Evolutionary conservation across 2,113 vertebrate genomes (phyloP), one percentile per base, ranked within the genome.

Genomic region (Neotragus moschatus): DNA sequence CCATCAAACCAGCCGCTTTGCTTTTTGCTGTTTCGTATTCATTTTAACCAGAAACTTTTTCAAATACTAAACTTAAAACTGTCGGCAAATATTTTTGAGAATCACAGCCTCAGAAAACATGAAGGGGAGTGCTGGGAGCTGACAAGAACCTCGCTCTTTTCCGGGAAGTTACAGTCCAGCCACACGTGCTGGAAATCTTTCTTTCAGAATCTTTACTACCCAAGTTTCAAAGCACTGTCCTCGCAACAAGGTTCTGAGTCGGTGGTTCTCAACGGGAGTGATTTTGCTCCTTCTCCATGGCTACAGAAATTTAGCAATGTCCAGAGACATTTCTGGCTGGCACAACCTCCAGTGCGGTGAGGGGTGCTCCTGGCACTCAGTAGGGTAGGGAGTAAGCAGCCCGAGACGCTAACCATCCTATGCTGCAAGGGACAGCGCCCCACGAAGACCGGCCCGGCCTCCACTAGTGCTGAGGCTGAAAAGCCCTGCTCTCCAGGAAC

Each of bases 1-100:
- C 30, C 25, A 51, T 56, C 16, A 15, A 56, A 79, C 23, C 60
- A 77, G 19, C 26, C 17, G 30, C 49, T 33, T 28, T 53, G 19
- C 36, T 11, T 9, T 30, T 28, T 43, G 26, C 43, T 60, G 7
- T 36, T 70, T 43, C 51, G n/a, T 45, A 36, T 70, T 84, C 30
- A 14, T 30, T 89, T 84, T 81, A 49, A 82, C 16, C 60, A 79
- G 10, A 11, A 36, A 70, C 45, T 49, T 60, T 66, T 53, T 81
- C 45, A 80, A 86, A 63, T 63, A 66, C 36, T 84, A 66, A 89
- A 80, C 11, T 70, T 75, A 43, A 70, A 94, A 73, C 51, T 45
- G 90, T 55, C 11, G 39, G 49, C 43, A 87, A 45, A 21, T 43
- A 81, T 66, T 84, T 93, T 55, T 70, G 36, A 81, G 63, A 90